These are phyloP conservation scores for Sicus ferrugineus DNA, from an alignment of 2,888 invertebrate genomes.

Conservation along the genomic window DNA sequence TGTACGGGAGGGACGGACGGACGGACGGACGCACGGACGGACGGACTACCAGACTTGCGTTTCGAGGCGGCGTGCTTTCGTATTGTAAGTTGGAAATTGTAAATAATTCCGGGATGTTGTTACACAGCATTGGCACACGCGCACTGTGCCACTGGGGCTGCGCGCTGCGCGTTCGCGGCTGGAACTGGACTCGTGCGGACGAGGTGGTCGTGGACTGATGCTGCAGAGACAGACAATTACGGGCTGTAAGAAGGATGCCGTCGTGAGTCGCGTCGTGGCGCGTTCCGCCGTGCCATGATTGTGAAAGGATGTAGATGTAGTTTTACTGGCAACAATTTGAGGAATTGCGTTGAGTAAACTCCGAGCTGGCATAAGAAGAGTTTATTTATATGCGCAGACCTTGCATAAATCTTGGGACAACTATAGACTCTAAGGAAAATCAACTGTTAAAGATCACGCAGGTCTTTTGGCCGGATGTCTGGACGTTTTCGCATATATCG, in stretches of 20 bases:
- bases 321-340: conserved; percentile 13
- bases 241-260: conserved; percentile 5
- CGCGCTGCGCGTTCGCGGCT: too few species aligned
- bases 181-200: conserved; percentile 39
- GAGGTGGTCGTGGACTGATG: conserved; percentile 17
- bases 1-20: conserved; percentile 13
- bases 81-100: conserved; percentile 24
- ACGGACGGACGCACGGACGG: conserved; percentile 18
- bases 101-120: conserved; percentile 47
- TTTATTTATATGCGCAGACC: not conserved
- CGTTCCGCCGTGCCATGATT: conserved; percentile 8
- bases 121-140: conserved; percentile 63
- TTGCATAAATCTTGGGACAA: too few species aligned
- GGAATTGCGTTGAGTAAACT: conserved; percentile 11
- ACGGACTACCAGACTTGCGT: not conserved
- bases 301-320: conserved; percentile 15
- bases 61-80: conserved; percentile 25
- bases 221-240: not conserved
- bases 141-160: conserved; percentile 59
- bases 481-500: too few species aligned
- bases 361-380: not conserved
- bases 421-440: too few species aligned
- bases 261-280: conserved; percentile 7
- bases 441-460: too few species aligned
- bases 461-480: too few species aligned